Conservation (phyloP, 2,797 vertebrate species). For the Poecilia wingei region DNA sequence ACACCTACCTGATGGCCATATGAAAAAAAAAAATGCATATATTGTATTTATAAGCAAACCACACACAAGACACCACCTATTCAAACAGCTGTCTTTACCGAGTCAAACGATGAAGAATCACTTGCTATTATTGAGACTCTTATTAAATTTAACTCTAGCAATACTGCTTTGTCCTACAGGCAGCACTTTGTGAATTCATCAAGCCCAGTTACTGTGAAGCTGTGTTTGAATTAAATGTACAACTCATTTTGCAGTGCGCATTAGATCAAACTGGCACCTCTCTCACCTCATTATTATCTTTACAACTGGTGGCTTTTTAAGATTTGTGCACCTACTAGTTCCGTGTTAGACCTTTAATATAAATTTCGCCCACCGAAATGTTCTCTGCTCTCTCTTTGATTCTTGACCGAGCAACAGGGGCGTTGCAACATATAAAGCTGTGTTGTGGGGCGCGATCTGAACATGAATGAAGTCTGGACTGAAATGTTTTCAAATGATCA, state of each 20-base stretch:
- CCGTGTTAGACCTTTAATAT: not conserved
- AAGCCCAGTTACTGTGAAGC: not conserved
- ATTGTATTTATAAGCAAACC: not conserved
- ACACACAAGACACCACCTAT: not conserved
- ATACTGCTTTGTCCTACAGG: not conserved
- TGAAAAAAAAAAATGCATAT: not conserved
- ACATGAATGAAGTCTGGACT: not conserved
- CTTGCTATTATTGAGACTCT: not conserved
- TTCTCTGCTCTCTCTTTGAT: conserved; percentile 6
- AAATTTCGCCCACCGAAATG: not conserved
- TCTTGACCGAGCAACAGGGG: not conserved
- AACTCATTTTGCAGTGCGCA: not conserved
- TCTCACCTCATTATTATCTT: not conserved
- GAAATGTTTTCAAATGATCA: not conserved
- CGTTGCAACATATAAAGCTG: not conserved
- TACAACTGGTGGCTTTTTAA: not conserved
- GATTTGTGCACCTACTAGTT: not conserved
- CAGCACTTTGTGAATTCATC: conserved; percentile 1
- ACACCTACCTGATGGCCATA: not conserved
- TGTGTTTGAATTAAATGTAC: conserved; percentile 1
- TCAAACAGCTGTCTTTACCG: not conserved
- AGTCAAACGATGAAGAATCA: conserved; percentile 4
- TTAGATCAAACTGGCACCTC: not conserved
- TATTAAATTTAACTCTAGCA: conserved; percentile 3
- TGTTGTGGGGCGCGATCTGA: not conserved